A percentile compares a stretch with the other conserved stretches of the same genome.
phyloP scores from a whole-genome alignment of 2,888 invertebrate species.

The Dynastes hyllus region DNA sequence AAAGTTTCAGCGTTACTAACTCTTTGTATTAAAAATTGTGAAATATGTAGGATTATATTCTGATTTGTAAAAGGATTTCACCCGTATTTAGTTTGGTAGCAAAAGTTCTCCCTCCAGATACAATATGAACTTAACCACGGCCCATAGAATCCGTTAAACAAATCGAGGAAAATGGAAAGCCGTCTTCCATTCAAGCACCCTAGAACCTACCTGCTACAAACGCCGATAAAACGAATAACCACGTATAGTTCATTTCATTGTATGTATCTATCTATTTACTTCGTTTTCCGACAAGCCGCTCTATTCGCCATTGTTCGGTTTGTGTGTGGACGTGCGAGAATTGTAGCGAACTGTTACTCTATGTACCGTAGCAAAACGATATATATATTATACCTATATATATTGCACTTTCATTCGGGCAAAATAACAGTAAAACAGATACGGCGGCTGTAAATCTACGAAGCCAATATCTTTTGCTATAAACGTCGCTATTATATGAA shows the following conservation, averaged over 20 bases:
- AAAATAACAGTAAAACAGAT: conserved; percentile 6
- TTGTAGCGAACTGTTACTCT: background rate
- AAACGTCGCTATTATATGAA: background rate
- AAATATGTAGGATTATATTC: no score
- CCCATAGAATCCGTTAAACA: background rate
- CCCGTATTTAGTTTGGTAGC: no score
- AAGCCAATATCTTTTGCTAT: background rate
- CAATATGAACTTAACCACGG: background rate
- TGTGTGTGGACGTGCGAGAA: background rate
- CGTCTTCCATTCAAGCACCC: background rate
- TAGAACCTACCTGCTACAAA: background rate
- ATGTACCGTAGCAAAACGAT: background rate
- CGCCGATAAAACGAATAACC: background rate
- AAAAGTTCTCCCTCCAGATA: no score
- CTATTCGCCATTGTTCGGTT: background rate
- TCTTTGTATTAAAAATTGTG: background rate
- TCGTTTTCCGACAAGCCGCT: conserved; percentile 6
- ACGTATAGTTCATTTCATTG: background rate
- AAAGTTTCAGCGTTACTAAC: no score
- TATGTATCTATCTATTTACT: background rate
- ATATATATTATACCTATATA: background rate
- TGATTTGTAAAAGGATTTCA: no score
- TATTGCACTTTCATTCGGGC: conserved; percentile 5
- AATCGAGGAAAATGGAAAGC: conserved; percentile 24
- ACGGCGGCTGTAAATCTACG: background rate